These are phyloP conservation scores for Aplodontia rufa DNA, from an alignment of 2,113 vertebrate genomes.

Conservation along the genomic window DNA sequence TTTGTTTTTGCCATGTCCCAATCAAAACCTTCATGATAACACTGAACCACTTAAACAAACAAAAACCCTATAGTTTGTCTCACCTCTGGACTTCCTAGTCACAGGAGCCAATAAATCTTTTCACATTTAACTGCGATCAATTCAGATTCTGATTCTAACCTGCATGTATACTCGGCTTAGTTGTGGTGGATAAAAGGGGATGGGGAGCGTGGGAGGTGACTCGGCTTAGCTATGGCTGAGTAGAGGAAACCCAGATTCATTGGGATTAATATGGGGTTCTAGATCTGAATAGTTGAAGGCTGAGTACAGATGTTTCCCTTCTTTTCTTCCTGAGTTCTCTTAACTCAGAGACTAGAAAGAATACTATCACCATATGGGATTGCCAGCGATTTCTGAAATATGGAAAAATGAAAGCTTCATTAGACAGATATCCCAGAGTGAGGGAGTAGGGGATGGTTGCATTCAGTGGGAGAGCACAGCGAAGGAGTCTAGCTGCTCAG, in stretches of 20 bases:
- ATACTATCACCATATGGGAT: background rate
- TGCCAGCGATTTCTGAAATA: background rate
- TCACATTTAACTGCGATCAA: background rate
- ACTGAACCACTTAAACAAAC: background rate
- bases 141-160: background rate
- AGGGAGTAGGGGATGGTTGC: background rate
- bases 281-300: background rate
- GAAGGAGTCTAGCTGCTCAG: background rate
- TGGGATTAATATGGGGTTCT: background rate
- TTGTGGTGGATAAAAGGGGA: background rate
- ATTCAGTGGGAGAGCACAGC: background rate
- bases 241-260: background rate
- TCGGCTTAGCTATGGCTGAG: background rate
- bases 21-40: background rate
- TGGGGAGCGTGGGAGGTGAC: background rate
- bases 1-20: background rate
- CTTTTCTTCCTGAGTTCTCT: background rate
- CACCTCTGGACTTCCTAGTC: background rate
- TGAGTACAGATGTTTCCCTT: background rate
- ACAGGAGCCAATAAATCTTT: background rate
- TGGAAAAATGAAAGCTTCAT: background rate
- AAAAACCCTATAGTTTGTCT: background rate
- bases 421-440: background rate
- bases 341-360: background rate
- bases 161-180: background rate